Conservation (phyloP, 2,113 vertebrate genomes). For the Sterrhoptilus dennistouni region DNA sequence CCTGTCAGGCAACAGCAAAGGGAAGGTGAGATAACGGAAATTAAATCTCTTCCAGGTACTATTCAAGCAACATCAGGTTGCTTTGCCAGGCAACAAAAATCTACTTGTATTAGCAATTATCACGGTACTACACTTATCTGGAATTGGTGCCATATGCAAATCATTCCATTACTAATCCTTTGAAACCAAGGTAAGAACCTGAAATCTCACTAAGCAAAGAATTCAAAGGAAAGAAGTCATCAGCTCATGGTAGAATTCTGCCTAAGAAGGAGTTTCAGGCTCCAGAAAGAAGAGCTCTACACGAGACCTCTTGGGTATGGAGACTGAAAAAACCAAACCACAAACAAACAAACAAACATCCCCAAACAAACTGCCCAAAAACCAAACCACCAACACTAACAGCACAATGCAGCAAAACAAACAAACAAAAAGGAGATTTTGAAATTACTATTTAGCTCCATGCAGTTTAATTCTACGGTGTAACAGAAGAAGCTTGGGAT, state of each 20-base stretch:
- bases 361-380: accelerated
- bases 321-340: not conserved
- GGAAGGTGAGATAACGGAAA: no score
- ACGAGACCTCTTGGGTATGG: accelerated
- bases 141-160: not conserved
- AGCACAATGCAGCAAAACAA: not conserved
- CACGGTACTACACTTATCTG: not conserved
- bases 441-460: not conserved
- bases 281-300: not conserved
- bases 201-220: not conserved
- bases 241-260: not conserved
- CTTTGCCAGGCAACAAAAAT: not conserved
- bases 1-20: no score
- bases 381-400: not conserved
- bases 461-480: not conserved
- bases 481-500: not conserved
- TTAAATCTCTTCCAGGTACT: no score
- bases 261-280: not conserved
- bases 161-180: not conserved
- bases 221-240: not conserved
- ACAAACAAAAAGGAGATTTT: not conserved
- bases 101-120: not conserved
- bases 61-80: not conserved
- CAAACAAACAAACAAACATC: not conserved
- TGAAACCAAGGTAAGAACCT: not conserved